A percentile compares a stretch with the other conserved stretches of the same genome.
Evolutionary conservation across 2,113 vertebrate species (phyloP).

Genomic region (Burhinus oedicnemus): DNA sequence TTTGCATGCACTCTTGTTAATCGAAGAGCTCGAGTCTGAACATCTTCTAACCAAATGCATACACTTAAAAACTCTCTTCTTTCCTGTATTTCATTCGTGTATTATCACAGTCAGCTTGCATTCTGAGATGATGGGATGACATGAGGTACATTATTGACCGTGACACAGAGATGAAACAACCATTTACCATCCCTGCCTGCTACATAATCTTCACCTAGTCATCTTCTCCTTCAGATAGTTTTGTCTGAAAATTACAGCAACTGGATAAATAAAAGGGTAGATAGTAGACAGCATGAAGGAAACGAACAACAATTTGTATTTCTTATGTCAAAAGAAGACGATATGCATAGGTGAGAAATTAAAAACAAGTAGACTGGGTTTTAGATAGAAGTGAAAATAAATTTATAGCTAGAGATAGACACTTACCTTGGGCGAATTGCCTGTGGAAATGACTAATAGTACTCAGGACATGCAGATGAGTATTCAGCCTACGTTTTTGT

Average conservation of each 20-base stretch:
- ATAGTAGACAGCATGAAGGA: not conserved
- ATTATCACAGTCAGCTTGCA: not conserved
- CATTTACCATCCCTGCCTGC: not conserved
- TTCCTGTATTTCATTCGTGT: not conserved
- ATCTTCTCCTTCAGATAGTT: not conserved
- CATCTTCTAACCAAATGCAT: not conserved
- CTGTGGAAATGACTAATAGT: not conserved
- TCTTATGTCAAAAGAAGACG: not conserved
- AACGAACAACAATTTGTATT: not conserved
- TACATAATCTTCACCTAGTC: not conserved
- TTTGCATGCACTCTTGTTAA: not conserved
- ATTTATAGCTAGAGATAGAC: not conserved
- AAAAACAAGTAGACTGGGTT: not conserved
- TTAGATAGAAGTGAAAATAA: not conserved
- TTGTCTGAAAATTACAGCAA: not conserved
- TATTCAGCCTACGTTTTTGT: not conserved
- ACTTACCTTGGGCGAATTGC: not conserved
- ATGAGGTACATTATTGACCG: not conserved
- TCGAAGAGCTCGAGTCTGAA: not conserved
- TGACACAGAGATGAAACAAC: not conserved
- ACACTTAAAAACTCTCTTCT: not conserved
- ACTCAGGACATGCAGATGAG: not conserved
- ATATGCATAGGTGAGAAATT: not conserved
- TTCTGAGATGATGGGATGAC: not conserved
- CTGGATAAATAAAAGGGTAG: not conserved